A percentile compares a stretch with the other conserved stretches of the same genome.
These are phyloP conservation scores for Mormoops blainvillei DNA, from an alignment of 2,113 vertebrate species.

Conservation along the genomic window DNA sequence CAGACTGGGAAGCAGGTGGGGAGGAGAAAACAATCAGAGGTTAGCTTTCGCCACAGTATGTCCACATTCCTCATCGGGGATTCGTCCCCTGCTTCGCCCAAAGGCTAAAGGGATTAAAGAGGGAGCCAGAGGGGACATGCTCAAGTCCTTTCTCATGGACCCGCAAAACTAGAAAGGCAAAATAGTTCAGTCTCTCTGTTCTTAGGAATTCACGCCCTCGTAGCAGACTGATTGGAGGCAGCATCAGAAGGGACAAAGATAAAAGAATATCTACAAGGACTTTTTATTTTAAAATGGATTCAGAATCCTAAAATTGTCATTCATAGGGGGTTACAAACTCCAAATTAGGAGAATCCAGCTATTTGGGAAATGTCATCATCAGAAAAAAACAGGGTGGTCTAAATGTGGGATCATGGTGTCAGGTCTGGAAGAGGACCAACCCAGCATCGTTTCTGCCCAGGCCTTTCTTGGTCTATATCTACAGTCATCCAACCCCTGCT, in stretches of 20 bases:
- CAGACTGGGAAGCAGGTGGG: background rate
- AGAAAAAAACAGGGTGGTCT: background rate
- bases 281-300: background rate
- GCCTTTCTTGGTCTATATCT: background rate
- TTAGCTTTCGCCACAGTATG: background rate
- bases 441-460: background rate
- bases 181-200: background rate
- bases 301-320: background rate
- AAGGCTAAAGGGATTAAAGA: background rate
- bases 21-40: background rate
- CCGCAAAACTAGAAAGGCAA: background rate
- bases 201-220: background rate
- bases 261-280: background rate
- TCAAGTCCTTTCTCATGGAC: background rate
- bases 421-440: background rate
- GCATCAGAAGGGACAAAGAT: rapidly evolving
- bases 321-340: background rate
- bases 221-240: background rate
- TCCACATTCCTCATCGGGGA: background rate
- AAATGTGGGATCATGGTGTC: too few relatives aligned
- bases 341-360: background rate
- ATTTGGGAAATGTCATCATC: background rate
- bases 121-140: background rate
- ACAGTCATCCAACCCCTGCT: background rate
- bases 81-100: background rate